Evolutionary conservation across 2,888 invertebrate species (phyloP).

Genomic region (Griposia aprilina): DNA sequence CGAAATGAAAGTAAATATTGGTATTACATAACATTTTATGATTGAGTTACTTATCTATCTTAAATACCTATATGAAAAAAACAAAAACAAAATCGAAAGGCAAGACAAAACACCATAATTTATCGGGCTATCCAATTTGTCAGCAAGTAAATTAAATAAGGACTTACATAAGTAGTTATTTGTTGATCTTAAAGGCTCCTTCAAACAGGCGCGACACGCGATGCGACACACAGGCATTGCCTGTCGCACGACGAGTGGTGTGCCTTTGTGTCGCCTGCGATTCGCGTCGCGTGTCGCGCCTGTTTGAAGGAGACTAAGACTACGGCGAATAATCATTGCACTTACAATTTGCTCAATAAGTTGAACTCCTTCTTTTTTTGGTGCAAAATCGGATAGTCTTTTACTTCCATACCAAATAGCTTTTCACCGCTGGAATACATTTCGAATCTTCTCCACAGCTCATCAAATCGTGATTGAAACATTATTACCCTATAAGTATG

Average conservation of each 20-base stretch:
- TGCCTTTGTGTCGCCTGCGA: too few species aligned
- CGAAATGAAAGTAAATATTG: too few species aligned
- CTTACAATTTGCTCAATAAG: constrained; percentile 95
- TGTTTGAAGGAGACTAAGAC: not conserved
- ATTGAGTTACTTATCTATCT: too few species aligned
- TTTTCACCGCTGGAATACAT: constrained; percentile 96
- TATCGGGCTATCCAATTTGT: not conserved
- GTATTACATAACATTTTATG: too few species aligned
- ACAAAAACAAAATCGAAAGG: not conserved
- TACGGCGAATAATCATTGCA: not conserved
- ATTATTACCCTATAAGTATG: constrained; percentile 90
- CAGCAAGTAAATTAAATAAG: not conserved
- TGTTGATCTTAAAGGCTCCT: not conserved
- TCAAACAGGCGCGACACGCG: too few species aligned
- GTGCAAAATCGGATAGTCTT: constrained; percentile 95
- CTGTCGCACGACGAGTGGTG: too few species aligned
- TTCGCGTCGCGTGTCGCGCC: too few species aligned
- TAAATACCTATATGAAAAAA: not conserved
- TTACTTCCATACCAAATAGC: constrained; percentile 95
- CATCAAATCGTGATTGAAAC: constrained; percentile 95
- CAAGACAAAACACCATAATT: not conserved
- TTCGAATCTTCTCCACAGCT: constrained; percentile 94
- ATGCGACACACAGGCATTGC: too few species aligned
- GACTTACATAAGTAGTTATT: not conserved
- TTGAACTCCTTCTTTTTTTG: constrained; percentile 96